A percentile compares a stretch with the other conserved stretches of the same genome.
phyloP scores from a whole-genome alignment of 2,888 invertebrate genomes.

The Diarsia brunnea region DNA sequence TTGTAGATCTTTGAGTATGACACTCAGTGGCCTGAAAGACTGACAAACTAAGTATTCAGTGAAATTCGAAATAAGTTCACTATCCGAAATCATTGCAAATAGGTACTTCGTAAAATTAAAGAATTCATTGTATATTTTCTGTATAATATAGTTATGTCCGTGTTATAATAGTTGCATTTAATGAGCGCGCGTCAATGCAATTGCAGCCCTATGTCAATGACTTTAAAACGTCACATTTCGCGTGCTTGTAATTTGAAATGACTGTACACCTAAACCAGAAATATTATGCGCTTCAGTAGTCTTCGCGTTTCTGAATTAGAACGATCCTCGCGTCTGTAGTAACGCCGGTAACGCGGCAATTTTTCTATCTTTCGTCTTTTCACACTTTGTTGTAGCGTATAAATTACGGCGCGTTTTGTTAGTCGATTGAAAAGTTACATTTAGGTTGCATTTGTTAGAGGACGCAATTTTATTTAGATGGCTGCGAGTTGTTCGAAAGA shows the following conservation, averaged over 20 bases:
- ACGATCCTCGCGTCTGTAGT: not conserved
- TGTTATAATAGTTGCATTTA: constrained; percentile 2
- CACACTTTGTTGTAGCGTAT: not conserved
- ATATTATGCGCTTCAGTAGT: constrained; percentile 4
- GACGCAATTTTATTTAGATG: no score
- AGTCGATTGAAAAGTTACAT: no score
- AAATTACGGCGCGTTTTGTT: not conserved
- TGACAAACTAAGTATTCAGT: no score
- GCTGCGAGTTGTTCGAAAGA: no score
- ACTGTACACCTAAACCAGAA: not conserved
- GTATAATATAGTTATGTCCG: not conserved
- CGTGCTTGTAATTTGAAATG: not conserved
- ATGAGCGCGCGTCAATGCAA: not conserved
- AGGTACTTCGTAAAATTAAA: no score
- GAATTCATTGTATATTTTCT: not conserved
- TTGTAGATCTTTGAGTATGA: no score
- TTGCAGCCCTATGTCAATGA: not conserved
- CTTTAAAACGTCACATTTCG: not conserved
- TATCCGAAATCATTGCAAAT: no score
- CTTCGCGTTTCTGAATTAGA: not conserved
- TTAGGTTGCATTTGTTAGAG: no score
- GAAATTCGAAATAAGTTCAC: no score
- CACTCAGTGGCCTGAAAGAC: no score
- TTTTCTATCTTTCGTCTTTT: not conserved
- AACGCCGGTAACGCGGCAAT: not conserved